These are phyloP conservation scores for Cosmia trapezina DNA, from an alignment of 2,888 invertebrate species.

Conservation along the genomic window DNA sequence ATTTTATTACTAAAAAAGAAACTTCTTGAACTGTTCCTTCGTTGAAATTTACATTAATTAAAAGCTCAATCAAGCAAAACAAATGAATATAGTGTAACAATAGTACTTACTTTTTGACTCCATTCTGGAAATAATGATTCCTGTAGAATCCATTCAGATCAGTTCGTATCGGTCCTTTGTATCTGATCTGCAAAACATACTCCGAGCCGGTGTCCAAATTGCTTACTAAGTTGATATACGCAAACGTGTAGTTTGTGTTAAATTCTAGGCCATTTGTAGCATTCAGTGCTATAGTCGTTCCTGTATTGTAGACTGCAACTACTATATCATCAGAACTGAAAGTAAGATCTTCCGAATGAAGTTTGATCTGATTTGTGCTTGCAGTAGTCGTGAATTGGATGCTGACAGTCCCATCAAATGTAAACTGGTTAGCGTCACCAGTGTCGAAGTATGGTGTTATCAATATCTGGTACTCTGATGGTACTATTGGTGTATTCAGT, in stretches of 20 bases:
- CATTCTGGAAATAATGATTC: constrained; percentile 89
- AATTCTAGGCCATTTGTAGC: constrained; percentile 75
- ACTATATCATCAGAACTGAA: constrained; percentile 74
- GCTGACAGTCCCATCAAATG: constrained; percentile 85
- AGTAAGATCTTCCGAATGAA: constrained; percentile 82
- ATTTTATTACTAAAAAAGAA: too few species aligned
- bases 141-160: constrained; percentile 91
- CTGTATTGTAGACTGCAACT: constrained; percentile 65
- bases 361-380: constrained; percentile 78
- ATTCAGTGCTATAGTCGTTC: constrained; percentile 65
- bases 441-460: constrained; percentile 89
- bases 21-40: too few species aligned
- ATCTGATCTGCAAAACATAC: constrained; percentile 88
- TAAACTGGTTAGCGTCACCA: constrained; percentile 79
- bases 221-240: constrained; percentile 82
- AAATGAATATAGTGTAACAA: neutral
- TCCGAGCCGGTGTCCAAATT: constrained; percentile 76
- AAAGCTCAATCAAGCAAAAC: neutral
- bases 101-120: constrained; percentile 87
- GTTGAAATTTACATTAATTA: too few species aligned
- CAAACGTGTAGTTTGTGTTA: constrained; percentile 84
- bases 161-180: constrained; percentile 89
- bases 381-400: constrained; percentile 79
- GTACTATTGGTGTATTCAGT: constrained; percentile 84
- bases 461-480: constrained; percentile 88